Evolutionary conservation across 1,140 invertebrate species (phyloP).

Genomic region (Vollenhovia emeryi): DNA sequence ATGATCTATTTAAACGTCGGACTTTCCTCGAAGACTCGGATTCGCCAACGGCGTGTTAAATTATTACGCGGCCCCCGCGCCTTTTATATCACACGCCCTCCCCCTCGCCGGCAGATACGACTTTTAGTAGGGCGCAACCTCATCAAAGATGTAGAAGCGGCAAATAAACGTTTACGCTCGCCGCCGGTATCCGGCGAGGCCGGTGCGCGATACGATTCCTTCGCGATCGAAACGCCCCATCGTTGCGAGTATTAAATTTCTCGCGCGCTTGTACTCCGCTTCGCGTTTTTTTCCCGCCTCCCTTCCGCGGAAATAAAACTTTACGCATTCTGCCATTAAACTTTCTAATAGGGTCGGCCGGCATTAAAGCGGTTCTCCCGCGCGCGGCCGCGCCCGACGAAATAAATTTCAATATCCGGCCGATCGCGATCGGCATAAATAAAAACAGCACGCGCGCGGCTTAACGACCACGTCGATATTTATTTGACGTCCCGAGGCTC

Average conservation of each 20-base stretch:
- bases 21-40: conserved; percentile 50
- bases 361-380: conserved; percentile 42
- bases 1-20: conserved; percentile 52
- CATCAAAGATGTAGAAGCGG: conserved; percentile 55
- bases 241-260: conserved; percentile 54
- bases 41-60: conserved; percentile 54
- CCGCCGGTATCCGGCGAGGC: conserved; percentile 13
- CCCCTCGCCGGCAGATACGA: conserved; percentile 1
- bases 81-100: conserved; percentile 44
- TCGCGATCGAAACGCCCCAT: conserved; percentile 42
- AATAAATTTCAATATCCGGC: conserved; percentile 51
- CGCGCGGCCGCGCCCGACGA: conserved; percentile 7
- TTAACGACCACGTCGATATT: conserved; percentile 48
- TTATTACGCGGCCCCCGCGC: conserved; percentile 37
- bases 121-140: conserved; percentile 57
- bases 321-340: conserved; percentile 61
- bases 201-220: conserved; percentile 34
- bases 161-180: conserved; percentile 57
- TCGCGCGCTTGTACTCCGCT: background rate
- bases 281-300: background rate
- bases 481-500: conserved; percentile 41
- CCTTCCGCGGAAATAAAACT: conserved; percentile 51
- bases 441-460: conserved; percentile 31
- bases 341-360: conserved; percentile 58
- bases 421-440: conserved; percentile 53